Conservation (phyloP, 2,888 invertebrate species). For the Hemithea aestivaria region DNA sequence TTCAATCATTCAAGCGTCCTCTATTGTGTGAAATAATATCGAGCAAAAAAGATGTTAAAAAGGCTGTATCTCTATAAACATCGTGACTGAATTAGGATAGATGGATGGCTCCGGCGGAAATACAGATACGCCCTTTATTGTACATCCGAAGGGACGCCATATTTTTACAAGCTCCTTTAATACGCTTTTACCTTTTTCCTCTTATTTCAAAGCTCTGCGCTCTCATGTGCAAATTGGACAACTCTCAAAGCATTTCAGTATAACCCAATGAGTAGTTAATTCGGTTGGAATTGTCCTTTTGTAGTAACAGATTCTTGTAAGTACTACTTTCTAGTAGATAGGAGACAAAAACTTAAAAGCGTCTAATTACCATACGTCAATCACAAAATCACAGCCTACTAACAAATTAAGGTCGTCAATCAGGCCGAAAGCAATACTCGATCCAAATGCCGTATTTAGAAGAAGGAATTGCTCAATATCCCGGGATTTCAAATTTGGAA, state of each 20-base stretch:
- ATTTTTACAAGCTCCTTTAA: slow-evolving; percentile 15
- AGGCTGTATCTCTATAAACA: slow-evolving; percentile 17
- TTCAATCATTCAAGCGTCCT: too few relatives aligned
- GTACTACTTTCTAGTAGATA: too few relatives aligned
- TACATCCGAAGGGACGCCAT: slow-evolving; percentile 13
- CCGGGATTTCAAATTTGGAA: slow-evolving; percentile 51
- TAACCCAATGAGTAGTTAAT: too few relatives aligned
- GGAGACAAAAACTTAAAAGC: too few relatives aligned
- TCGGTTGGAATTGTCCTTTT: too few relatives aligned
- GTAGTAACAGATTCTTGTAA: too few relatives aligned
- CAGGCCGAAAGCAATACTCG: slow-evolving; percentile 18
- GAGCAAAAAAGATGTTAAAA: slow-evolving; percentile 3
- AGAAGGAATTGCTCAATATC: slow-evolving; percentile 39
- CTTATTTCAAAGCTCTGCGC: slow-evolving; percentile 13
- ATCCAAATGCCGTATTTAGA: slow-evolving; percentile 21
- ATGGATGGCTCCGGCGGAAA: slow-evolving; percentile 17
- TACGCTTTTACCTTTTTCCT: slow-evolving; percentile 16
- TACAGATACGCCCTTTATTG: slow-evolving; percentile 20
- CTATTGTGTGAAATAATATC: too few relatives aligned
- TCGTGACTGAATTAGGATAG: slow-evolving; percentile 15
- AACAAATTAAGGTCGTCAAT: slow-evolving; percentile 7
- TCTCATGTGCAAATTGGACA: slow-evolving; percentile 12
- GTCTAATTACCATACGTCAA: slow-evolving; percentile 1
- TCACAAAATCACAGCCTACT: background rate
- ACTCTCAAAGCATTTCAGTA: slow-evolving; percentile 3